Percentiles rank a stretch among this genome's conserved stretches.
Conservation (phyloP, 1,140 invertebrate species). For the Charaxes varanes region DNA sequence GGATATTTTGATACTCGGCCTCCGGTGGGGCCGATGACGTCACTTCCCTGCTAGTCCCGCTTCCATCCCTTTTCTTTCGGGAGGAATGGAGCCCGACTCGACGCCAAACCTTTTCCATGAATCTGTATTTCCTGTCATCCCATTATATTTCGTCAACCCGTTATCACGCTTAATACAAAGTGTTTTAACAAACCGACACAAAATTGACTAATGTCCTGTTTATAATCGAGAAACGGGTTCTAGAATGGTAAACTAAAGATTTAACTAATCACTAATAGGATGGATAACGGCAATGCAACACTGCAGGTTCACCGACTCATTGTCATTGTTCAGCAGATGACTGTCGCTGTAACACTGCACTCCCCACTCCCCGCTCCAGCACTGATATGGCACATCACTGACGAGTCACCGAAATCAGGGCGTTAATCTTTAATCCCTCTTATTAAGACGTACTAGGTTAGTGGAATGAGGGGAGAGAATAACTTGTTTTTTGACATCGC, state of each 20-base stretch:
- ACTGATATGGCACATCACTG: constrained; percentile 15
- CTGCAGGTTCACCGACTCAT: constrained; percentile 40
- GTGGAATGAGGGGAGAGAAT: constrained; percentile 65
- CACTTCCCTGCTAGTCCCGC: constrained; percentile 60
- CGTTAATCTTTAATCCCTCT: constrained; percentile 47
- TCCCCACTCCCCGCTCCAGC: constrained; percentile 14
- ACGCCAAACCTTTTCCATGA: constrained; percentile 75
- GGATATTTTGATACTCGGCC: constrained; percentile 67
- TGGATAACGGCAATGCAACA: constrained; percentile 29
- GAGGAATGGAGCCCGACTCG: constrained; percentile 73
- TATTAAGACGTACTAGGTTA: constrained; percentile 67
- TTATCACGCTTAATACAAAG: constrained; percentile 24
- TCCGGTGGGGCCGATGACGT: constrained; percentile 49
- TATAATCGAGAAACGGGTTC: too few species aligned
- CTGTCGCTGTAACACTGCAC: constrained; percentile 17
- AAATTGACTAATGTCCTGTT: constrained; percentile 19
- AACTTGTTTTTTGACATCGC: constrained; percentile 71
- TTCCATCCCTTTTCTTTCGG: constrained; percentile 72
- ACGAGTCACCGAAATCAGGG: constrained; percentile 32
- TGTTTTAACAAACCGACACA: constrained; percentile 17
- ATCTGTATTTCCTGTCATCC: constrained; percentile 68
- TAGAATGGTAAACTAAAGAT: too few species aligned
- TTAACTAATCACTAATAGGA: constrained; percentile 20
- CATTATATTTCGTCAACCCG: constrained; percentile 47
- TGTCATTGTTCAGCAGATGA: constrained; percentile 51